These are phyloP conservation scores for Quadroppia sp. DNA, from an alignment of 2,888 invertebrate species.

Conservation along the genomic window DNA sequence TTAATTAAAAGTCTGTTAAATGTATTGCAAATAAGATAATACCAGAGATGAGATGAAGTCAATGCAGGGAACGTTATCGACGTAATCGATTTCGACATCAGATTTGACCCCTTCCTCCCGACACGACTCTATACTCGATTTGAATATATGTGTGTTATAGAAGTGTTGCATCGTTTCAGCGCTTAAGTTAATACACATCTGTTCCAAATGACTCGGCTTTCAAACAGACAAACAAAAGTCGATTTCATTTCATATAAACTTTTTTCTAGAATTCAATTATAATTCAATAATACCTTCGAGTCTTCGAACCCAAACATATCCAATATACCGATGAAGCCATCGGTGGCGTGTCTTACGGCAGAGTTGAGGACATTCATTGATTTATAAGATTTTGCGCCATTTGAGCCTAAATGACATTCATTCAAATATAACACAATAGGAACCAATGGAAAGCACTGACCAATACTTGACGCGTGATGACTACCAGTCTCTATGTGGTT, in stretches of 20 bases:
- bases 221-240: conserved; percentile 38
- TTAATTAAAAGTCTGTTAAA: too few relatives aligned
- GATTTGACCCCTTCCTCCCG: conserved; percentile 85
- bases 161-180: conserved; percentile 97
- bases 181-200: conserved; percentile 88
- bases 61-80: conserved; percentile 92
- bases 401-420: conserved; percentile 57
- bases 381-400: conserved; percentile 65
- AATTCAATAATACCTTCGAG: conserved; percentile 69
- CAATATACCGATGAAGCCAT: conserved; percentile 89
- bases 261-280: conserved; percentile 29
- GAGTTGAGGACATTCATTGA: conserved; percentile 88
- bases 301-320: conserved; percentile 98
- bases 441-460: not conserved
- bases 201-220: conserved; percentile 78
- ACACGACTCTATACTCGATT: conserved; percentile 86
- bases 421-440: not conserved
- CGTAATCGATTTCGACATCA: conserved; percentile 86
- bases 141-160: conserved; percentile 94
- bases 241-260: conserved; percentile 3
- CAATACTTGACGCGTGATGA: conserved; percentile 71
- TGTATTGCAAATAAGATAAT: conserved; percentile 50
- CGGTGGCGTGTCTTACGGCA: conserved; percentile 85
- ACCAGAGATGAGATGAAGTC: conserved; percentile 86
- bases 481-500: conserved; percentile 68